A percentile compares a stretch with the other conserved stretches of the same genome.
Conservation (phyloP, 2,113 vertebrate species). For the Fulmarus glacialis region DNA sequence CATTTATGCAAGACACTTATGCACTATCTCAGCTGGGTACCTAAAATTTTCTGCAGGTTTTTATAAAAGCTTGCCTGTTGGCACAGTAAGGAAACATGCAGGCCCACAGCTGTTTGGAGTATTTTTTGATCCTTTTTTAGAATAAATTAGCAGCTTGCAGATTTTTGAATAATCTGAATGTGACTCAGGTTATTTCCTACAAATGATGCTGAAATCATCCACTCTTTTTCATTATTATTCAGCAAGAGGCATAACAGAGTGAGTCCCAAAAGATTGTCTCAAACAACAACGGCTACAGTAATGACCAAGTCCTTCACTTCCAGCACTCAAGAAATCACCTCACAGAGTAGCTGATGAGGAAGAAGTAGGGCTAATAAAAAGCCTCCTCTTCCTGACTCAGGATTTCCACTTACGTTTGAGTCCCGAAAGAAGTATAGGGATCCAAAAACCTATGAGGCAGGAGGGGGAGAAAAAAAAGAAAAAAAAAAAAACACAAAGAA, state of each 20-base stretch:
- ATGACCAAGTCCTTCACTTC: not conserved
- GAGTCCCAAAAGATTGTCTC: not conserved
- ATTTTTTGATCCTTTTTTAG: not conserved
- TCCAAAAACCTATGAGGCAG: not conserved
- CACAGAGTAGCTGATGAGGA: not conserved
- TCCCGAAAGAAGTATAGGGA: not conserved
- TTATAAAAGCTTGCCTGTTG: not conserved
- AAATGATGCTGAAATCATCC: not conserved
- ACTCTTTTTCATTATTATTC: not conserved
- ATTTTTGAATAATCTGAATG: not conserved
- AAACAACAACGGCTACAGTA: not conserved
- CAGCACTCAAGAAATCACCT: constrained; percentile 4
- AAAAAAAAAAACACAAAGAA: not conserved
- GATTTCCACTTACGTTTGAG: not conserved
- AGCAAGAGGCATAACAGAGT: not conserved
- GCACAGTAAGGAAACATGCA: not conserved
- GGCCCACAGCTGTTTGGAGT: not conserved
- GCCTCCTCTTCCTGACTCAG: not conserved
- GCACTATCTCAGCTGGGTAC: not conserved
- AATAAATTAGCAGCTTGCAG: not conserved
- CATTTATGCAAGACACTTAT: not conserved
- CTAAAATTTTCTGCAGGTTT: not conserved
- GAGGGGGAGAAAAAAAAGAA: not conserved
- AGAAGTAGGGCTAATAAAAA: not conserved
- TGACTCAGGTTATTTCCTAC: not conserved